Percentiles rank a stretch among this genome's conserved stretches.
Evolutionary conservation across 53 echinoderm and acorn worm species (phyloP).

Genomic region (Patiria pectinifera): DNA sequence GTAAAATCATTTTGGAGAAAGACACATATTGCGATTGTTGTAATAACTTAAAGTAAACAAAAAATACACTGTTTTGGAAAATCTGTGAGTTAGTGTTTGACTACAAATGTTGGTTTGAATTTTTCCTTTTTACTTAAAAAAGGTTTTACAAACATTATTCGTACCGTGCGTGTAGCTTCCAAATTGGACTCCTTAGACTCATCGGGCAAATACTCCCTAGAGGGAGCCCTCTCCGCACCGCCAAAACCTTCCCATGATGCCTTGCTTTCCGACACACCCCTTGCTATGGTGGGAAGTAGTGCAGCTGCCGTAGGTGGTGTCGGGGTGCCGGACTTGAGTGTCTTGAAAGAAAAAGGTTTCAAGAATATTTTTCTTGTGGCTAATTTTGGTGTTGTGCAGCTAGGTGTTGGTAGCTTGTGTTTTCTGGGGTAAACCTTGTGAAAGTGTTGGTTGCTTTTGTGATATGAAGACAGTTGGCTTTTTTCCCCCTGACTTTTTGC

Average conservation of each 20-base stretch:
- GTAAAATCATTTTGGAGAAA: no score
- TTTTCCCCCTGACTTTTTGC: background rate
- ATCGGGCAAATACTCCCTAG: slow-evolving; percentile 48
- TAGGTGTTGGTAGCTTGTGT: background rate
- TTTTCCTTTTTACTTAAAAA: background rate
- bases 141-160: background rate
- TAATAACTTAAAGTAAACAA: no score
- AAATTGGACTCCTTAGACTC: slow-evolving; percentile 57
- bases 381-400: background rate
- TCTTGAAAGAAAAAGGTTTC: slow-evolving; percentile 35
- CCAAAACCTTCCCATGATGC: slow-evolving; percentile 54
- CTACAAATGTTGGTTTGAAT: background rate
- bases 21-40: no score
- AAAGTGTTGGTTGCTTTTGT: background rate
- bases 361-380: background rate
- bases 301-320: slow-evolving; percentile 28
- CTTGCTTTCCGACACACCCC: slow-evolving; percentile 59
- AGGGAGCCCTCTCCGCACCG: slow-evolving; percentile 36
- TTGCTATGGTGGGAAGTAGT: slow-evolving; percentile 12
- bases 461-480: background rate
- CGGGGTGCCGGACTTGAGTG: slow-evolving; percentile 29
- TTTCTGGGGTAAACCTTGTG: background rate
- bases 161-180: slow-evolving; percentile 39
- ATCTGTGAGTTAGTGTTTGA: no score
- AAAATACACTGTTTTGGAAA: no score